These are phyloP conservation scores for Cyanoderma ruficeps DNA, from an alignment of 2,113 vertebrate species.

Conservation along the genomic window DNA sequence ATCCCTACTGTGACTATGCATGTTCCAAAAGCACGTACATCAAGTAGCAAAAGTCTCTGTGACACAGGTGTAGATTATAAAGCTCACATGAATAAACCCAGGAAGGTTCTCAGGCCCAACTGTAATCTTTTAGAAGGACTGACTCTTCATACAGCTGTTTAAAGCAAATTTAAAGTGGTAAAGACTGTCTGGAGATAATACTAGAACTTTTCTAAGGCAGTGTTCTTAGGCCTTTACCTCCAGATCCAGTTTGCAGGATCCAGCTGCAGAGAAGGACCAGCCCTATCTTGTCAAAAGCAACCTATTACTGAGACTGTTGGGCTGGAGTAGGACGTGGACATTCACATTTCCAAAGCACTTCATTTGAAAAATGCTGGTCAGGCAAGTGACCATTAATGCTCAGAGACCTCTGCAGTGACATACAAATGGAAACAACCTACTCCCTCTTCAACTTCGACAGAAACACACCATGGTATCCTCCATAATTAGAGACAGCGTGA, in stretches of 20 bases:
- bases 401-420: slow-evolving; percentile 25
- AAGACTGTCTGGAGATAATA: not conserved
- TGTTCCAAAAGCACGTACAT: not conserved
- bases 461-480: not conserved
- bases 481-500: not conserved
- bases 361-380: slow-evolving; percentile 1
- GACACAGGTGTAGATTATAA: not conserved
- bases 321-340: not conserved
- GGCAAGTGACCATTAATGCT: slow-evolving; percentile 2
- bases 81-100: slow-evolving; percentile 3
- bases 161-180: not conserved
- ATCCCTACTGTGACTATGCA: not conserved
- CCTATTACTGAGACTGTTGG: not conserved
- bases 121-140: not conserved
- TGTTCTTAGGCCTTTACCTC: not conserved
- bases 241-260: not conserved
- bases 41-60: not conserved
- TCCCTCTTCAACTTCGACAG: slow-evolving; percentile 13
- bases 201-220: not conserved
- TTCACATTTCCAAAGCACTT: slow-evolving; percentile 15
- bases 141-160: not conserved
- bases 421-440: slow-evolving; percentile 26
- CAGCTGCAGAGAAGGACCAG: not conserved
- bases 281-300: slow-evolving; percentile 1
- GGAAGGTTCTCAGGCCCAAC: not conserved